Conservation (phyloP, 2,113 vertebrate species). For the Montifringilla adamsi region DNA sequence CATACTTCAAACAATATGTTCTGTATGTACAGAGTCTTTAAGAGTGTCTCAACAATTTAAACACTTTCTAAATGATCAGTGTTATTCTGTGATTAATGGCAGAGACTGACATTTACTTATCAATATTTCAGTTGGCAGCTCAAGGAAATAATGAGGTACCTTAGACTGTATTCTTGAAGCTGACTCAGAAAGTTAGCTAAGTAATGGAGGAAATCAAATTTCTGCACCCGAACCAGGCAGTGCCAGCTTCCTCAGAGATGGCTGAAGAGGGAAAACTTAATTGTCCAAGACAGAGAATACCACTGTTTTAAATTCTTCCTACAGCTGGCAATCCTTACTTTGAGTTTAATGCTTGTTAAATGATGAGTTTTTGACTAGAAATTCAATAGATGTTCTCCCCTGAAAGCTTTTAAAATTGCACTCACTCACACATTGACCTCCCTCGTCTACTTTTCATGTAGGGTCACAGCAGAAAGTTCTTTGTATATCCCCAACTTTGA, state of each 20-base stretch:
- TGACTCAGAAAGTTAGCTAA: not conserved
- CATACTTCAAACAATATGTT: not conserved
- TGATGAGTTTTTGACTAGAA: not conserved
- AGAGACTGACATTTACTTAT: not conserved
- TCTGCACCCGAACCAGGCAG: not conserved
- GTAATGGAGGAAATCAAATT: not conserved
- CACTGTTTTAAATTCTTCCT: not conserved
- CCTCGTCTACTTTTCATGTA: not conserved
- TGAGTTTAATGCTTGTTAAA: not conserved
- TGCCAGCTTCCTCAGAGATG: not conserved
- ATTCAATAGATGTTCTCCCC: not conserved
- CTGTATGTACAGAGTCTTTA: not conserved
- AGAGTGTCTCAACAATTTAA: not conserved
- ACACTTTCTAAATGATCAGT: not conserved
- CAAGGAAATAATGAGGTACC: not conserved
- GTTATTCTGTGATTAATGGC: not conserved
- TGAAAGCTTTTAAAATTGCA: not conserved
- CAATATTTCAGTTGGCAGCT: not conserved
- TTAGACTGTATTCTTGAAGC: not conserved
- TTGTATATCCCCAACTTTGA: not conserved
- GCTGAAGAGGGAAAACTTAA: not conserved
- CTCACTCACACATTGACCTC: not conserved
- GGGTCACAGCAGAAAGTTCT: not conserved
- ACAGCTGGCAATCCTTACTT: not conserved
- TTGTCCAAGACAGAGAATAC: not conserved